Percentiles rank a stretch among this genome's conserved stretches.
phyloP scores from a whole-genome alignment of 2,888 invertebrate species.

The Archaeoteleia sp. region DNA sequence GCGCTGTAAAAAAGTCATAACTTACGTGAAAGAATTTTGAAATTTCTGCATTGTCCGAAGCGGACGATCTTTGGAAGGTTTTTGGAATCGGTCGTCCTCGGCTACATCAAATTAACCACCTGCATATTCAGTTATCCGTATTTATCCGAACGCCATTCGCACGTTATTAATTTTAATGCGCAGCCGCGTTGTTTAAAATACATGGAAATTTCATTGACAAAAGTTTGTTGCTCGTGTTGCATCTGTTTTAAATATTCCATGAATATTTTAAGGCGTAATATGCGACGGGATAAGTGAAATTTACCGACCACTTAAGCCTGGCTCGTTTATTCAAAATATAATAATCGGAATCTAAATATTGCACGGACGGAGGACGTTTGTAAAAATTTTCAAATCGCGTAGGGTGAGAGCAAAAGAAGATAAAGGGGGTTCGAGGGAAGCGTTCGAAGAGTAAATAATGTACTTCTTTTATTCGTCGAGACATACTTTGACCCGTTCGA shows the following conservation, averaged over 20 bases:
- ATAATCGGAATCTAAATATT: constrained; percentile 10
- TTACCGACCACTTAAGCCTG: constrained; percentile 1
- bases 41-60: constrained; percentile 25
- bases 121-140: constrained; percentile 33
- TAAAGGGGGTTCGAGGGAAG: too few relatives aligned
- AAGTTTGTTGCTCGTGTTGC: constrained; percentile 3
- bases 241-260: constrained; percentile 17
- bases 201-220: constrained; percentile 2
- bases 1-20: constrained; percentile 31
- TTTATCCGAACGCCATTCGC: neutral
- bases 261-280: constrained; percentile 5
- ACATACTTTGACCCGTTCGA: neutral
- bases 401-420: neutral
- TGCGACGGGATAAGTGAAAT: constrained; percentile 9
- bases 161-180: neutral
- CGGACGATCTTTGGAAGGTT: too few relatives aligned
- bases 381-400: too few relatives aligned
- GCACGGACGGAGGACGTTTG: neutral
- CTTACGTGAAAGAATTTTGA: constrained; percentile 14
- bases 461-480: constrained; percentile 3
- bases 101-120: constrained; percentile 23
- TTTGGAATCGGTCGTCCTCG: constrained; percentile 20
- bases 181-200: too few relatives aligned
- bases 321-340: constrained; percentile 2
- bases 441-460: neutral